Evolutionary conservation across 1,140 invertebrate species (phyloP).

Genomic region (Gryllus bimaculatus): DNA sequence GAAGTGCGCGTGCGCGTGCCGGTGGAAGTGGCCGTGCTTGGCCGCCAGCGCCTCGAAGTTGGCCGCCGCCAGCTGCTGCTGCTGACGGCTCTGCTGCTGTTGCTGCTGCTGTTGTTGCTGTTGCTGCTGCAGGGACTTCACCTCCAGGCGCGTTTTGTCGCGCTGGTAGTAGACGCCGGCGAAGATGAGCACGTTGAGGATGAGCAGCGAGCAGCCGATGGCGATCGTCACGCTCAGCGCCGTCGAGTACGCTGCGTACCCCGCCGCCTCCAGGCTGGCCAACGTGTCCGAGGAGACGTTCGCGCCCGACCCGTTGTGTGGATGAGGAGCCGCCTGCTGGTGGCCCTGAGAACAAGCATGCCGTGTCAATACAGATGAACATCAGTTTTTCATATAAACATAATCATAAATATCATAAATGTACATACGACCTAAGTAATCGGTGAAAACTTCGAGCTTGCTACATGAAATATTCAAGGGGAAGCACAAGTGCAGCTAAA

Average conservation of each 20-base stretch:
- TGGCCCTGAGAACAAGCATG: not conserved
- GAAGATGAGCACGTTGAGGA: slow-evolving; percentile 78
- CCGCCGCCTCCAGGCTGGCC: slow-evolving; percentile 66
- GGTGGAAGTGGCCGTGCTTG: too few relatives aligned
- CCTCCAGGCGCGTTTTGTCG: slow-evolving; percentile 69
- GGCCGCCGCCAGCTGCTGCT: slow-evolving; percentile 24
- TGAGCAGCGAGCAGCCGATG: slow-evolving; percentile 75
- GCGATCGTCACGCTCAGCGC: slow-evolving; percentile 79
- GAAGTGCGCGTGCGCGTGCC: slow-evolving; percentile 53
- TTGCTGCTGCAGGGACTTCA: slow-evolving; percentile 60
- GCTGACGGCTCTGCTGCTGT: slow-evolving; percentile 33
- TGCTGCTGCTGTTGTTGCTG: slow-evolving; percentile 31
- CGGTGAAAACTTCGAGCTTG: too few relatives aligned
- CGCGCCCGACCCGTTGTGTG: slow-evolving; percentile 7
- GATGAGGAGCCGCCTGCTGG: not conserved
- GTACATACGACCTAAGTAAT: too few relatives aligned
- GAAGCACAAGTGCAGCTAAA: too few relatives aligned
- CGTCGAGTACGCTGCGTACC: slow-evolving; percentile 69
- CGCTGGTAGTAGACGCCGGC: slow-evolving; percentile 79
- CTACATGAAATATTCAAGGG: too few relatives aligned
- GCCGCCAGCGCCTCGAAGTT: too few relatives aligned
- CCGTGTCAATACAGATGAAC: too few relatives aligned
- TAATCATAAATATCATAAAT: too few relatives aligned
- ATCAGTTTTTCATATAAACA: too few relatives aligned
- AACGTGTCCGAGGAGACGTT: slow-evolving; percentile 51